Conservation (phyloP, 2,113 vertebrate species). For the Taxidea taxus region DNA sequence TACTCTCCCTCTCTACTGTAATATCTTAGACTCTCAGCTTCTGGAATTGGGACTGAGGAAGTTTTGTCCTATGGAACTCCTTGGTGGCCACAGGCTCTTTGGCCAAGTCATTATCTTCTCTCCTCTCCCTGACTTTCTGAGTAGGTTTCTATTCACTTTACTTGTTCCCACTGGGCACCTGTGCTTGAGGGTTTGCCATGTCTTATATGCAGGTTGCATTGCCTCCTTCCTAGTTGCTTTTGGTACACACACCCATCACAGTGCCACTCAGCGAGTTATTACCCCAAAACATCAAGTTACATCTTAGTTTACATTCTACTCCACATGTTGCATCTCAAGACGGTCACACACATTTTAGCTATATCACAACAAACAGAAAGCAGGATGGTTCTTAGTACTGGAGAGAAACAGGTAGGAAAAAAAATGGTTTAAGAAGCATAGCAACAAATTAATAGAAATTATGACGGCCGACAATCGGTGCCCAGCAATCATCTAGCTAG, state of each 20-base stretch:
- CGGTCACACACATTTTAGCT: background rate
- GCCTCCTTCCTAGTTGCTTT: background rate
- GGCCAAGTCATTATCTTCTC: background rate
- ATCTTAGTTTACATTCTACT: background rate
- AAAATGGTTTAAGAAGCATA: background rate
- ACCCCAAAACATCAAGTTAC: background rate
- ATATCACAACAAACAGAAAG: background rate
- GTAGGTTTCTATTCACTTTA: background rate
- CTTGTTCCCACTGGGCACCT: background rate
- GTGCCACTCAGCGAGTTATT: background rate
- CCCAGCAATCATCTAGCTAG: background rate
- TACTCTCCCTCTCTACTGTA: background rate
- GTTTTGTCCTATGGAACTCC: background rate
- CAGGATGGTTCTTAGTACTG: background rate
- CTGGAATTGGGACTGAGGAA: background rate
- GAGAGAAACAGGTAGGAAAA: background rate
- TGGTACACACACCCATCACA: background rate
- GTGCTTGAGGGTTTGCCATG: background rate
- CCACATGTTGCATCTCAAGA: background rate
- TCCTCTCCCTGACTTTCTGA: background rate
- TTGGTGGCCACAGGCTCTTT: background rate
- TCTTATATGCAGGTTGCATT: rapidly evolving
- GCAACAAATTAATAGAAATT: background rate
- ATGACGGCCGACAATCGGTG: background rate
- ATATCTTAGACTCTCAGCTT: background rate